These are phyloP conservation scores for Hydropsyche betteni DNA, from an alignment of 2,888 invertebrate genomes.

Conservation along the genomic window DNA sequence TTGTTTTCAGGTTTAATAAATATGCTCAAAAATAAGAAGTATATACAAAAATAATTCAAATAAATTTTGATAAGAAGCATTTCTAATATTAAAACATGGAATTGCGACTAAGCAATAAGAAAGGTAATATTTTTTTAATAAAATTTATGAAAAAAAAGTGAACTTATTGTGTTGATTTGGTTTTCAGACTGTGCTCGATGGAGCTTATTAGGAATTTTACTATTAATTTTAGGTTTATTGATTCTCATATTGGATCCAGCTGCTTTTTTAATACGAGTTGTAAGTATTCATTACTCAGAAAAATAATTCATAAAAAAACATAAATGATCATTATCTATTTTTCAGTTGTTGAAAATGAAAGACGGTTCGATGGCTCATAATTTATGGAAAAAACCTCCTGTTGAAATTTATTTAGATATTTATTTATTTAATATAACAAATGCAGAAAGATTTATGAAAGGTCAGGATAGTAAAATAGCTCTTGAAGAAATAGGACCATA, in stretches of 20 bases:
- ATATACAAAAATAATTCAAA: too few relatives aligned
- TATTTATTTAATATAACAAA: constrained; percentile 87
- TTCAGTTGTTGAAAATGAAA: constrained; percentile 65
- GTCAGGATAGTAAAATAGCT: constrained; percentile 71
- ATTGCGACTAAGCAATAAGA: constrained; percentile 17
- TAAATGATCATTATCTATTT: constrained; percentile 52
- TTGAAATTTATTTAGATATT: constrained; percentile 71
- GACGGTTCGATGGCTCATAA: constrained; percentile 68
- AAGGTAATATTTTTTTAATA: constrained; percentile 11
- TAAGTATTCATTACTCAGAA: constrained; percentile 1
- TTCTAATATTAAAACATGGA: constrained; percentile 15
- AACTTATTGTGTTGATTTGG: not conserved
- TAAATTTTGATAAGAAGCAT: too few relatives aligned
- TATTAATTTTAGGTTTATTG: constrained; percentile 31
- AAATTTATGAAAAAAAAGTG: not conserved
- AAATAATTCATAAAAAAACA: not conserved
- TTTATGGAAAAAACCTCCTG: constrained; percentile 73
- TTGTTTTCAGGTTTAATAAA: too few relatives aligned
- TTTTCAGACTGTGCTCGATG: constrained; percentile 33
- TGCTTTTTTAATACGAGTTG: not conserved
- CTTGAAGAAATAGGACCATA: constrained; percentile 82
- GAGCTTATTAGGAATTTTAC: constrained; percentile 15
- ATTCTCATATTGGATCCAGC: constrained; percentile 30
- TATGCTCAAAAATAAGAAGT: too few relatives aligned
- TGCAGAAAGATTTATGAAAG: constrained; percentile 71